Base-by-base conservation (phyloP, 2,113 vertebrate genomes). In the Phoenicopterus ruber region DNA sequence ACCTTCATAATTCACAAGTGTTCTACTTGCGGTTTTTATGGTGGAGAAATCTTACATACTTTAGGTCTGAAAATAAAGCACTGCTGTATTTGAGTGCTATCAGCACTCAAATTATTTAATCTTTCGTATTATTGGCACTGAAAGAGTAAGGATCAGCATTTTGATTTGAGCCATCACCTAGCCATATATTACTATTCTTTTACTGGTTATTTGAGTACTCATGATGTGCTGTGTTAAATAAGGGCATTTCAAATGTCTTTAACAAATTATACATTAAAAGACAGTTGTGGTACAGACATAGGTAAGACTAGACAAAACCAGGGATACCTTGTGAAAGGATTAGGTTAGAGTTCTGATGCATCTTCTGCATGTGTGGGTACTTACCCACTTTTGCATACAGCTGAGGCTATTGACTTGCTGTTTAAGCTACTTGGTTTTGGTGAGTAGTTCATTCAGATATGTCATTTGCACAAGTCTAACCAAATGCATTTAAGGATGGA, bases 1-100 rank as follows among this genome's bases (percentile, higher is more conserved):
- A 96, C 97, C 92, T 94, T 97, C 87, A 88, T 96, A 91, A 97
- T 89, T 97, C 73, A 94, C 74, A 65, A 89, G 42, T 77, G 65
- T 94, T 93, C 73, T 96, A 40, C 69, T 94, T 88, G 88, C 66
- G 87, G 58, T 40, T 94, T 95, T 87, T 91, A 87, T 89, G 82
- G 71, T 90, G 81, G 73, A 87, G 81, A 95, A 95, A 63, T 81
- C 66, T 76, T 84, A 49, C 20, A 8, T 91, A 67, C n/a, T 82
- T 92, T 32, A 65, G 40, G 31, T 62, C 47, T 94, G 83, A 94
- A 96, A 95, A 95, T 57, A 91, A 94, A 95, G 14, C 40, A 44
- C 24, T 77, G 61, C 19, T 92, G 16, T 52, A 29, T 78, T 50
- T 89, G 65, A 72, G 28, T 63, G 31, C 40, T 82, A 16, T 58